Evolutionary conservation across 2,797 vertebrate genomes (phyloP), one percentile per base, ranked within the genome.

Genomic region (Cetoscarus ocellatus): DNA sequence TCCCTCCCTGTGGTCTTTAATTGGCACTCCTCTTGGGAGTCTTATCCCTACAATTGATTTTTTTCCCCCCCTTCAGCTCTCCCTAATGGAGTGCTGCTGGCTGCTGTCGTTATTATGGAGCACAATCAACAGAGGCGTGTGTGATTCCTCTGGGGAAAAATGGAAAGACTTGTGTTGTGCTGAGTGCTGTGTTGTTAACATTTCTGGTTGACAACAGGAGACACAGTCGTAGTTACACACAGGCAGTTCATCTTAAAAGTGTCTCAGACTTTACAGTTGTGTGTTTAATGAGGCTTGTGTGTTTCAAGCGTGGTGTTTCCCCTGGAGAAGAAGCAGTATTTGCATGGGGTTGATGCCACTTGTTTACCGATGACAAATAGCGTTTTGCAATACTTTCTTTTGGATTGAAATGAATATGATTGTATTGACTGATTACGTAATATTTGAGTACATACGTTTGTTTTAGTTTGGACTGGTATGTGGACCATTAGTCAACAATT

Each of bases 1-100:
- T 70, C 38, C 70, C 82, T 80, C 80, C 70, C 76, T 54, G 51
- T 71, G 85, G 70, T 86, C 65, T 91, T 87, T 89, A 94, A 94
- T 92, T 93, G 85, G 71, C 66, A n/a, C 53, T 42, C 52, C 90
- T 87, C 82, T 40, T 42, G 89, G 83, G 88, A 91, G 73, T 67
- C 65, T 67, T 86, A 86, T 84, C 39, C 73, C 55, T 85, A 38
- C 86, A 84, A 89, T 93, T 91, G 89, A 92, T 91, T 91, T 82
- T 59, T 19, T 68, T 39, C 9, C 9, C 38, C 69, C 75, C 50
- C 72, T 63, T 67, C 50, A 10, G 77, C 70, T 64, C 80, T 56
- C 43, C 57, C 52, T 84, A 67, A 78, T 60, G 68, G 71, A 91
- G 65, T 49, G 71, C 70, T 75, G 48, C 73, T 70, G 73, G 68